Evolutionary conservation across 1,140 invertebrate species (phyloP).

Genomic region (Dendroctonus ponderosae): DNA sequence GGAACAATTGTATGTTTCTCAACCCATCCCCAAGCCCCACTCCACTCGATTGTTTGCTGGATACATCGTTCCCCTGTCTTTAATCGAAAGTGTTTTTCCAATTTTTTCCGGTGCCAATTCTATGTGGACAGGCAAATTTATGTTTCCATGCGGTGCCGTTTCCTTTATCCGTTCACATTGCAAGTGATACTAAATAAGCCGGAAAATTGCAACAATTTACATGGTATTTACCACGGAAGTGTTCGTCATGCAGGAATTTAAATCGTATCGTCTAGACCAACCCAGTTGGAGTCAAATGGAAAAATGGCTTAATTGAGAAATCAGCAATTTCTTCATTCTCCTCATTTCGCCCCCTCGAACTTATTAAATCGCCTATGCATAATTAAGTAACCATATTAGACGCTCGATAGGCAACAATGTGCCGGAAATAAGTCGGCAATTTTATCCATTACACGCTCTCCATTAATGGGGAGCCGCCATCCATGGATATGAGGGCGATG

Average conservation of each 20-base stretch:
- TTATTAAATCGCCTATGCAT: background rate
- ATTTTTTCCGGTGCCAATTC: constrained; percentile 12
- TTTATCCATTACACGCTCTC: constrained; percentile 3
- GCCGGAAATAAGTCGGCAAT: constrained; percentile 11
- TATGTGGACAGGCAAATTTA: background rate
- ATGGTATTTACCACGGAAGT: too few species aligned
- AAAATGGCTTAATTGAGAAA: background rate
- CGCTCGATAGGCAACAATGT: constrained; percentile 1
- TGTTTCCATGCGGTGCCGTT: too few species aligned
- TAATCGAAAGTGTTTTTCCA: constrained; percentile 19
- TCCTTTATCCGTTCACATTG: too few species aligned
- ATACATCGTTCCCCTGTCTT: constrained; percentile 15
- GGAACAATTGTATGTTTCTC: too few species aligned
- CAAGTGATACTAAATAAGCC: too few species aligned
- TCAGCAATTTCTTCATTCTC: background rate
- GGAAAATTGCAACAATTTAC: too few species aligned
- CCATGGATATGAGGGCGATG: constrained; percentile 7
- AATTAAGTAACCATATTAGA: constrained; percentile 8
- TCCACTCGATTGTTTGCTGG: constrained; percentile 1
- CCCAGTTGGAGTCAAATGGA: too few species aligned
- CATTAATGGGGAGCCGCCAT: constrained; percentile 2
- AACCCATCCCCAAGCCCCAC: background rate
- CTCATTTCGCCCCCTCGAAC: background rate
- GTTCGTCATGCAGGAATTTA: too few species aligned
- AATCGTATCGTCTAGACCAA: too few species aligned